These are phyloP conservation scores for Syngnathus floridae DNA, from an alignment of 2,113 vertebrate species.

Conservation along the genomic window DNA sequence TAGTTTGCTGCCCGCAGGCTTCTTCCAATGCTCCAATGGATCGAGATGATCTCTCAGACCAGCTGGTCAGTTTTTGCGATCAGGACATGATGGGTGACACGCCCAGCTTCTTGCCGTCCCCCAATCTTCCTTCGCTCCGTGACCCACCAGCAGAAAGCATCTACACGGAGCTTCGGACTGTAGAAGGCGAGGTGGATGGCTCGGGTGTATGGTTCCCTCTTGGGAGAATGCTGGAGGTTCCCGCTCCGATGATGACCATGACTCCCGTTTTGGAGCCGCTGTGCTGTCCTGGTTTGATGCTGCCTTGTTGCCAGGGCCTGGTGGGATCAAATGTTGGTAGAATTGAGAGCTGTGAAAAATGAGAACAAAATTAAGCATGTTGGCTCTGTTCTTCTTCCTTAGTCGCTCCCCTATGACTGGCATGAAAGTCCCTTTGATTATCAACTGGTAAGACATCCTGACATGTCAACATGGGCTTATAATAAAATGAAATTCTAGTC, in stretches of 20 bases:
- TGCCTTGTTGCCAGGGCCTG: conserved; percentile 1
- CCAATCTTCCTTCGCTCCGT: background rate
- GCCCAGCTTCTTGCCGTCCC: background rate
- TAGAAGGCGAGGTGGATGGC: conserved; percentile 3
- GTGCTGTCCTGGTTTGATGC: background rate
- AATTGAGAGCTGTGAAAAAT: background rate
- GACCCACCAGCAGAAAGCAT: background rate
- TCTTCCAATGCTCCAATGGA: background rate
- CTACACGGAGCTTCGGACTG: conserved; percentile 2
- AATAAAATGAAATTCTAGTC: no score
- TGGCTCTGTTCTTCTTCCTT: background rate
- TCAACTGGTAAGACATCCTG: background rate
- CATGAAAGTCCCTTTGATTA: background rate
- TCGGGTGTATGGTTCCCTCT: conserved; percentile 4
- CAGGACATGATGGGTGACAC: background rate
- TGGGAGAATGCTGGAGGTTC: background rate
- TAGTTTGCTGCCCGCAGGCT: no score
- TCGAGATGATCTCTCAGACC: background rate
- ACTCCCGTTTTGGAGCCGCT: background rate
- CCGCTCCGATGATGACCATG: background rate
- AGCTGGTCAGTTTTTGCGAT: background rate
- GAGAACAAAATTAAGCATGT: background rate
- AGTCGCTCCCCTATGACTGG: background rate
- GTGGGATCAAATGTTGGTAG: background rate
- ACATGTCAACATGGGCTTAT: no score